Percentiles rank a stretch among this genome's conserved stretches.
phyloP scores from a whole-genome alignment of 2,797 vertebrate species.

The Falco rusticolus region DNA sequence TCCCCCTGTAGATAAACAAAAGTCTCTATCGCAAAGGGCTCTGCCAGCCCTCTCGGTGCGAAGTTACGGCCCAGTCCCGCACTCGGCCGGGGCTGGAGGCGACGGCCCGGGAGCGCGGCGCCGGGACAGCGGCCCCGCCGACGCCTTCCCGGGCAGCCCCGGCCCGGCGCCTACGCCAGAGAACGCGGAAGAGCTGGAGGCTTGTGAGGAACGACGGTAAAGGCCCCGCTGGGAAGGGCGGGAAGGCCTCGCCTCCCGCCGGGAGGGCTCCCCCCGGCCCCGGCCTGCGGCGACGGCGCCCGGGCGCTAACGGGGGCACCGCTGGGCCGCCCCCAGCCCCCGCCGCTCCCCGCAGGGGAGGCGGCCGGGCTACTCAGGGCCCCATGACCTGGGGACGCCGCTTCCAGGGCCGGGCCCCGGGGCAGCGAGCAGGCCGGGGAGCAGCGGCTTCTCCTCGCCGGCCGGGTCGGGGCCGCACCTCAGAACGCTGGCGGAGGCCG shows the following conservation, averaged over 20 bases:
- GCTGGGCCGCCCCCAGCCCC: not conserved
- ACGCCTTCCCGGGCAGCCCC: too few species aligned
- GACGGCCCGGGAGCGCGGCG: not conserved
- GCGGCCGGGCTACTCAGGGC: too few species aligned
- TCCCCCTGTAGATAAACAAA: not conserved
- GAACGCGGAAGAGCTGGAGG: not conserved
- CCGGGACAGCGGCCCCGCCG: not conserved
- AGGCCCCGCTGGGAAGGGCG: not conserved
- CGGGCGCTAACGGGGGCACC: not conserved
- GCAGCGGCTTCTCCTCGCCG: not conserved
- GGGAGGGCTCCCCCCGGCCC: not conserved
- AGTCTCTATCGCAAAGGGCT: rapidly evolving
- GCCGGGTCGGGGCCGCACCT: not conserved
- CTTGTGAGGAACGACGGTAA: not conserved
- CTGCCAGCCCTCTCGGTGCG: rapidly evolving
- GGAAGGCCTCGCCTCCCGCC: too few species aligned
- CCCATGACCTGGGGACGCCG: too few species aligned
- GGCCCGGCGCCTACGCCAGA: not conserved
- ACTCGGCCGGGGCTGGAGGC: too few species aligned
- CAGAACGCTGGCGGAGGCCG: not conserved
- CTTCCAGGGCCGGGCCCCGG: not conserved
- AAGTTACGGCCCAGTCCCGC: rapidly evolving
- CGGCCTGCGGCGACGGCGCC: not conserved
- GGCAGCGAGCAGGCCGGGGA: not conserved
- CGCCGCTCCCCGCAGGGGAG: too few species aligned